Conservation (phyloP, 1,140 invertebrate genomes). For the Brachionus rotundiformis region DNA sequence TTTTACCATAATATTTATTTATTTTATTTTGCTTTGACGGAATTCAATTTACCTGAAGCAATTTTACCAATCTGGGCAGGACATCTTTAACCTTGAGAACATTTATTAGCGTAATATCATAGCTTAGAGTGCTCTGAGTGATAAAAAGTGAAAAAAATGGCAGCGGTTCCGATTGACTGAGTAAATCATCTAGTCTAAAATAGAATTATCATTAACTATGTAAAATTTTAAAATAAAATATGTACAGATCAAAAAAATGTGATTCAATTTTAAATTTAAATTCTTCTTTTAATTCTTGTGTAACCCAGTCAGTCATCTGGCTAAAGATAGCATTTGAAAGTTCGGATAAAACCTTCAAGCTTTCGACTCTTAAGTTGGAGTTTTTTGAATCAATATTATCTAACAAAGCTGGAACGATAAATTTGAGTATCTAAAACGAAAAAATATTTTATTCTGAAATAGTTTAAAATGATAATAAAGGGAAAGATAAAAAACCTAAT, state of each 20-base stretch:
- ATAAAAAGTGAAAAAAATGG: constrained; percentile 39
- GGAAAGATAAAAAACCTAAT: too few species aligned
- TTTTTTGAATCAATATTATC: constrained; percentile 25
- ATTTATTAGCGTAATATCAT: constrained; percentile 45
- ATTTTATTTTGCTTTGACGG: not conserved
- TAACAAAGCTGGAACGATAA: not conserved
- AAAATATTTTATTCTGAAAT: too few species aligned
- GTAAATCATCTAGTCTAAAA: constrained; percentile 17
- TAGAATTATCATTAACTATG: too few species aligned
- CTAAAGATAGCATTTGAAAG: not conserved
- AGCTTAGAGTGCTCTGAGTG: not conserved
- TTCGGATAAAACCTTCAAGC: constrained; percentile 11
- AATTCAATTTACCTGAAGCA: not conserved
- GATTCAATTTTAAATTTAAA: constrained; percentile 31
- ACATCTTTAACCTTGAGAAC: constrained; percentile 39
- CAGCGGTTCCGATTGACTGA: constrained; percentile 28
- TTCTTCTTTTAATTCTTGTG: constrained; percentile 12
- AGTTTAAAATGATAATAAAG: too few species aligned
- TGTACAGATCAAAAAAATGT: constrained; percentile 36
- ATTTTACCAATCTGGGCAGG: not conserved
- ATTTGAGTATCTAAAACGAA: constrained; percentile 23
- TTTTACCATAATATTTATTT: not conserved
- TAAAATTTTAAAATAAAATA: not conserved
- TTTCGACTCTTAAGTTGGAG: constrained; percentile 20
- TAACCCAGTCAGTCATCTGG: not conserved